Base-by-base conservation (phyloP, 2,888 invertebrate species). In the Caenorhabditis panamensis region DNA sequence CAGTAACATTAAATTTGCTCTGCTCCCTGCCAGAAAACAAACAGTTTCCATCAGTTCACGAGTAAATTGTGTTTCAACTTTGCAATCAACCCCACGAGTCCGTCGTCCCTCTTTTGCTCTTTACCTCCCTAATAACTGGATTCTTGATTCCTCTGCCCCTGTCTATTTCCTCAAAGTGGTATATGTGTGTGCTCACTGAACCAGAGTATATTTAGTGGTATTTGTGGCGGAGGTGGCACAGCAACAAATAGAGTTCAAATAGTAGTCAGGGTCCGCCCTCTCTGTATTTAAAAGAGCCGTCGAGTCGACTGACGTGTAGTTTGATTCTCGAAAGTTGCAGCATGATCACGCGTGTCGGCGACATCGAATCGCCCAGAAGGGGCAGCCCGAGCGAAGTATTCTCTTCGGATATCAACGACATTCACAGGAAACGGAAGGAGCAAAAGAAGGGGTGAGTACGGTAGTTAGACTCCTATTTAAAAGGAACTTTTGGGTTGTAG, bases 371-470 rank as follows among this genome's bases (percentile, higher is more conserved):
- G 59, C 84, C 81, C 9, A 64, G 84, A 64, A 73, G 86, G 22
- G 86, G 86, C 47, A 88, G 87, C 16, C 89, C 88, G 6, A 84
- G 82, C 36, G 88, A 88, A 44, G 89, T 87, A 13, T 89, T 89
- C 83, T 87, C 87, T 18, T 82, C 85, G 11, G 88, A 88, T 72
- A 88, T 89, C 77, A 83, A 88, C 49, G 64, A 88, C 58, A 86
- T 89, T 77, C 86, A 87, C 61, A 64, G 71, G 51, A 77, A 82
- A 58, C 72, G 77, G n/a, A 81, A 76, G 28, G 72, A 71, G n/a
- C 59, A 20, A 6, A 71, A 71, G 31, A 67, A 81, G 31, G 71
- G 56, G 76, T 76, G 47, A 62, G 80, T 73, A 2, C 11, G 13
- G 13, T 13, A 11, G 13, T 41, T 4, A n/a, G n/a, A n/a, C n/a